phyloP scores from a whole-genome alignment of 2,888 invertebrate species.

The Harmothoe impar region DNA sequence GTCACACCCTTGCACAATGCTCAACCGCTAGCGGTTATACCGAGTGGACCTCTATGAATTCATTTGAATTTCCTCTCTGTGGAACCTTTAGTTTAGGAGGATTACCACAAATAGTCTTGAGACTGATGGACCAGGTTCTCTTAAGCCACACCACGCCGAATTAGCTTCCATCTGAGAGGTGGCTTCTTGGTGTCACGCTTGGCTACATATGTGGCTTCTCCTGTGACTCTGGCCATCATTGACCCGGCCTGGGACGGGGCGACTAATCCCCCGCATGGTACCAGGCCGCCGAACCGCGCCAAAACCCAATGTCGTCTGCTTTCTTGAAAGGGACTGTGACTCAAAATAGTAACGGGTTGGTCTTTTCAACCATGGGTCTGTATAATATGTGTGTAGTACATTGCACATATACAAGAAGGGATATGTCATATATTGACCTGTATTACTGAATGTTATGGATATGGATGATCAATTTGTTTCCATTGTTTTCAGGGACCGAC shows the following conservation, averaged over 20 bases:
- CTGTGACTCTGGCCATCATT: background rate
- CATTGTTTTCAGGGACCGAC: slow-evolving; percentile 89
- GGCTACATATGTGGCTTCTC: slow-evolving; percentile 1
- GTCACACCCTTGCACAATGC: too few species aligned
- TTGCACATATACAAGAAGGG: too few species aligned
- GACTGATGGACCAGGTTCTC: too few species aligned
- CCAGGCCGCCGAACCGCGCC: background rate
- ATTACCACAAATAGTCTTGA: too few species aligned
- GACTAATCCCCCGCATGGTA: background rate
- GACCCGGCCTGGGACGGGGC: background rate
- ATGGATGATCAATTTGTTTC: background rate
- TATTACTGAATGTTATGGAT: background rate
- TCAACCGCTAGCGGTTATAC: too few species aligned
- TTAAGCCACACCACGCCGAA: background rate
- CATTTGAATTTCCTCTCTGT: too few species aligned
- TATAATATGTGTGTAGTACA: too few species aligned
- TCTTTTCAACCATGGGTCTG: too few species aligned
- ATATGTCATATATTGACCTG: too few species aligned
- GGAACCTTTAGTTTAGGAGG: too few species aligned
- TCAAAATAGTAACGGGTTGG: too few species aligned
- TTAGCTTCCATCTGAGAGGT: background rate
- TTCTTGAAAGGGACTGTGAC: background rate
- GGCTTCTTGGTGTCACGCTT: background rate
- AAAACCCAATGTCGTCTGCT: background rate
- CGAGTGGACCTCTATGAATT: too few species aligned